A percentile compares a stretch with the other conserved stretches of the same genome.
Conservation (phyloP, 1,140 invertebrate species). For the Papilio glaucus region DNA sequence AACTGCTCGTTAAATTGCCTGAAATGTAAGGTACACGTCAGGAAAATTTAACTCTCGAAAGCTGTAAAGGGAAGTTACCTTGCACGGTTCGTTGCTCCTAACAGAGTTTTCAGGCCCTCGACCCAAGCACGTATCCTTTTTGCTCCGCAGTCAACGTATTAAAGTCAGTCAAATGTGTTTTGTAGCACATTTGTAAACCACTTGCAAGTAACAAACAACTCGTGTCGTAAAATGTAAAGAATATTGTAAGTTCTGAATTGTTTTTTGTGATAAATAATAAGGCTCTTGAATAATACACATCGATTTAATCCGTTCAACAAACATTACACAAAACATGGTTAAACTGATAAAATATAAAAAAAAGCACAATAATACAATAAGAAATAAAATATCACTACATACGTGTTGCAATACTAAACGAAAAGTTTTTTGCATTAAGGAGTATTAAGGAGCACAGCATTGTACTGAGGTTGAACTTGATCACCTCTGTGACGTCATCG, state of each 20-base stretch:
- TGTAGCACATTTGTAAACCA: constrained; percentile 15
- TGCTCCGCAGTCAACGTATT: constrained; percentile 13
- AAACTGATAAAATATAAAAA: too few species aligned
- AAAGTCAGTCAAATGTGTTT: constrained; percentile 32
- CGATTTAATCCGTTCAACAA: too few species aligned
- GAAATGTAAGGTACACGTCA: constrained; percentile 28
- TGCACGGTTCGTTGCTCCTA: constrained; percentile 28
- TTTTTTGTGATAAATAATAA: too few species aligned
- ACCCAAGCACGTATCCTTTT: constrained; percentile 17
- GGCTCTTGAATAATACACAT: too few species aligned
- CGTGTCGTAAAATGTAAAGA: background rate
- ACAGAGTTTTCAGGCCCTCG: constrained; percentile 19
- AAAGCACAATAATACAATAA: too few species aligned
- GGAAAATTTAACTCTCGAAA: constrained; percentile 21
- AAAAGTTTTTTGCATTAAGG: too few species aligned
- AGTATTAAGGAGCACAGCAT: too few species aligned
- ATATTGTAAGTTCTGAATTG: background rate
- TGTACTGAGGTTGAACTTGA: too few species aligned
- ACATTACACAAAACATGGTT: too few species aligned
- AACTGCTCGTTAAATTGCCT: constrained; percentile 21
- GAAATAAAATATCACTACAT: too few species aligned
- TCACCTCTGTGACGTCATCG: too few species aligned
- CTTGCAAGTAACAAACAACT: background rate
- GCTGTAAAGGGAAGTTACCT: constrained; percentile 26
- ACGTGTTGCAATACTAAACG: too few species aligned